Evolutionary conservation across 2,797 vertebrate genomes (phyloP).

Genomic region (Acipenser ruthenus): DNA sequence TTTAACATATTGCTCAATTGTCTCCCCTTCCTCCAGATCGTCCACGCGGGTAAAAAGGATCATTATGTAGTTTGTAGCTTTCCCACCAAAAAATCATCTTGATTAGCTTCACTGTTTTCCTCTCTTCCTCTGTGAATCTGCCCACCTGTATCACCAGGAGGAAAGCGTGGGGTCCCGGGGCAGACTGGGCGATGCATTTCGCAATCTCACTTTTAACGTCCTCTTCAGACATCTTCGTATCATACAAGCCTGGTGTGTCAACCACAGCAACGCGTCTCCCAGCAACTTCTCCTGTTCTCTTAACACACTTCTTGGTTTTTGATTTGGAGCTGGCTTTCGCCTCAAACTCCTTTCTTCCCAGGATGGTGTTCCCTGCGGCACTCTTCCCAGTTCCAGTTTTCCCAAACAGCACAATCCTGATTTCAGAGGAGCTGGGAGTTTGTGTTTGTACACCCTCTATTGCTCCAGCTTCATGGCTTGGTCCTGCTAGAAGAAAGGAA

Average conservation of each 20-base stretch:
- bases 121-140: too few relatives aligned
- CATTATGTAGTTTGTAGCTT: too few relatives aligned
- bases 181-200: conserved; percentile 7
- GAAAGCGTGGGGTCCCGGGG: conserved; percentile 10
- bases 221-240: neutral
- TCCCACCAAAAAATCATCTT: too few relatives aligned
- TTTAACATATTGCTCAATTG: too few relatives aligned
- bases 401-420: conserved; percentile 31
- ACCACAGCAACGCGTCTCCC: conserved; percentile 4
- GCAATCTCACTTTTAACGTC: conserved; percentile 12
- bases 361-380: conserved; percentile 32
- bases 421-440: too few relatives aligned
- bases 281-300: rapidly evolving
- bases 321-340: neutral
- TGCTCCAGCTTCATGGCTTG: too few relatives aligned
- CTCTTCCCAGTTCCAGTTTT: conserved; percentile 39
- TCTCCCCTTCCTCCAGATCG: too few relatives aligned
- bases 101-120: too few relatives aligned
- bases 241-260: conserved; percentile 33
- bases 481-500: too few relatives aligned
- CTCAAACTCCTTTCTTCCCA: neutral
- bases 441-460: too few relatives aligned
- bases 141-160: too few relatives aligned
- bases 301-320: conserved; percentile 10
- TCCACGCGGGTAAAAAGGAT: too few relatives aligned